phyloP scores from a whole-genome alignment of 2,888 invertebrate species.

The Thymelicus lineola region DNA sequence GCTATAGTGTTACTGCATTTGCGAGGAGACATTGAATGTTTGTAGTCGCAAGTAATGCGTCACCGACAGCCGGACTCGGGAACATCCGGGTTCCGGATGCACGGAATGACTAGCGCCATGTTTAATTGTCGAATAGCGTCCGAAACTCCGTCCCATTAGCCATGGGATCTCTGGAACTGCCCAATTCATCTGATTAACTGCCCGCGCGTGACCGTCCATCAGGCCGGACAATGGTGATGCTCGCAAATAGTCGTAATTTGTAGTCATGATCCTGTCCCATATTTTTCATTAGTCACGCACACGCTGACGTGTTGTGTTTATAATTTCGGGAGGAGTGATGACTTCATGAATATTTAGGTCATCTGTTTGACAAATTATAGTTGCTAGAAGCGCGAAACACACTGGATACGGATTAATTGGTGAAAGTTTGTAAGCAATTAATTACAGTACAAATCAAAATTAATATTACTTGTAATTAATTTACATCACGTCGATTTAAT shows the following conservation, averaged over 20 bases:
- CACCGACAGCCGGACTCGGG: not conserved
- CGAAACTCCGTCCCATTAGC: slow-evolving; percentile 23
- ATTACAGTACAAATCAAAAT: not conserved
- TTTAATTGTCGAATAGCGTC: slow-evolving; percentile 28
- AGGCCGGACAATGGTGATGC: slow-evolving; percentile 17
- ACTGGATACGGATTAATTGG: not conserved
- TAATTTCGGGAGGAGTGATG: slow-evolving; percentile 26
- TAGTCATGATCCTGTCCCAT: slow-evolving; percentile 30
- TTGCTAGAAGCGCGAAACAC: not conserved
- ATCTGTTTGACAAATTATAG: not conserved
- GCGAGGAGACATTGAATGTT: slow-evolving; percentile 22
- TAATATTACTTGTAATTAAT: not conserved
- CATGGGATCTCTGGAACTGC: slow-evolving; percentile 28
- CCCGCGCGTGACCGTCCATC: slow-evolving; percentile 28
- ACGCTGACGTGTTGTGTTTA: slow-evolving; percentile 15
- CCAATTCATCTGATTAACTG: slow-evolving; percentile 35
- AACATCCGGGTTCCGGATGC: slow-evolving; percentile 10
- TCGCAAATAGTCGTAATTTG: slow-evolving; percentile 35
- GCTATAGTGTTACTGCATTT: not conserved
- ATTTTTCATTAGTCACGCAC: slow-evolving; percentile 36
- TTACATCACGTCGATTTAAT: not conserved
- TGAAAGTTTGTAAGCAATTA: not conserved
- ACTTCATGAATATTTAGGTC: slow-evolving; percentile 25
- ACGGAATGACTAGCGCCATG: slow-evolving; percentile 2
- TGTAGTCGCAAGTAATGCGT: slow-evolving; percentile 21